These are phyloP conservation scores for Actinernus sp. DNA, from an alignment of 92 coral and sea anemone species.

Conservation along the genomic window DNA sequence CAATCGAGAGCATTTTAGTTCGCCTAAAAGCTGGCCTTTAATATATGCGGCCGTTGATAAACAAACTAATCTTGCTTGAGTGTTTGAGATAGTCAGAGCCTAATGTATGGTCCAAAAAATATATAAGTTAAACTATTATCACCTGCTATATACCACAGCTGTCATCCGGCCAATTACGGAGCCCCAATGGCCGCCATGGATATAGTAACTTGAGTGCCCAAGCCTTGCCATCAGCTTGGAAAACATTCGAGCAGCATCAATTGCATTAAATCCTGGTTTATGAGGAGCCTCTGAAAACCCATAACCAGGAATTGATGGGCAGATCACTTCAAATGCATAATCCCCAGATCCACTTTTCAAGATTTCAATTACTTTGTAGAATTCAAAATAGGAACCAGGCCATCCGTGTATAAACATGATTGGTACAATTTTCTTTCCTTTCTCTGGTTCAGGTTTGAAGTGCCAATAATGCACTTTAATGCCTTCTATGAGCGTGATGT, in stretches of 20 bases:
- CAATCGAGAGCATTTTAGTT: too few species aligned
- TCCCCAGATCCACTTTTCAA: constrained; percentile 42
- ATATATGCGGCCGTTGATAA: too few species aligned
- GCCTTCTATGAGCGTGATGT: constrained; percentile 78
- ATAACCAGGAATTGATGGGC: constrained; percentile 98
- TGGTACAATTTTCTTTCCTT: constrained; percentile 70
- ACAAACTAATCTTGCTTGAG: too few species aligned
- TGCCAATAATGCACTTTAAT: constrained; percentile 84
- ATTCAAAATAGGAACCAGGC: constrained; percentile 98
- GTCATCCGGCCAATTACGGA: constrained; percentile 65
- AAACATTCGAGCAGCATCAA: constrained; percentile 80
- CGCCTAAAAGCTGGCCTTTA: too few species aligned
- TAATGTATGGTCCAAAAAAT: too few species aligned
- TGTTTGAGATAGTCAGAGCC: too few species aligned
- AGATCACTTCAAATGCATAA: constrained; percentile 80
- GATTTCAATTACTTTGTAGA: constrained; percentile 78
- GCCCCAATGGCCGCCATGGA: constrained; percentile 99
- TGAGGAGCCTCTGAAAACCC: constrained; percentile 93
- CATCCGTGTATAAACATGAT: constrained; percentile 96
- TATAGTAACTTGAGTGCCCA: constrained; percentile 71
- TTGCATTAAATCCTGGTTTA: constrained; percentile 72
- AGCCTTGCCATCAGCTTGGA: constrained; percentile 83
- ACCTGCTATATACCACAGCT: too few species aligned
- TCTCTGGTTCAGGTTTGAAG: constrained; percentile 63
- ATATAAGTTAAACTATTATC: too few species aligned